Evolutionary conservation across 2,888 invertebrate genomes (phyloP), one percentile per base, ranked within the genome.

Genomic region (Pterobdella sp.): DNA sequence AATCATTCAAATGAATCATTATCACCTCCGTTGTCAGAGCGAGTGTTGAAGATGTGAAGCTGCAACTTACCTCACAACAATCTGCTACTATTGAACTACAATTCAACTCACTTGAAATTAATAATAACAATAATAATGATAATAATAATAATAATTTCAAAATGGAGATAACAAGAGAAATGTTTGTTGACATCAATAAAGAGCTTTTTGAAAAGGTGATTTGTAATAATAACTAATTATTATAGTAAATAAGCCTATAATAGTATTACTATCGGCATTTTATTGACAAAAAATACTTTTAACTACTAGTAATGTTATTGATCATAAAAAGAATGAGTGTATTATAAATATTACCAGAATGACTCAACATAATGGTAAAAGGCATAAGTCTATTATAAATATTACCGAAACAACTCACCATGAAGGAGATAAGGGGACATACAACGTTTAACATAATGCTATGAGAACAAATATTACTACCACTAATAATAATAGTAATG

Each of bases 151-250:
- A 65, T 29, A 65, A 76, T 4, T 82, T 80, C 73, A 74, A 74
- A 72, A 78, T 81, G 72, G 77, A 77, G 73, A 76, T 86, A 42
- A 81, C 82, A 10, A 78, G 85, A 70, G 77, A 79, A 1, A 79
- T 80, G 75, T 86, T 86, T 78, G 86, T 86, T 76, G 76, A 80
- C 26, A 73, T 86, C 22, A 86, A 86, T 77, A 78, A 77, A 32
- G 84, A 84, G 76, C 79, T 86, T 22, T 84, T 86, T 77, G 77
- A 79, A 31, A 82, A 83, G 74, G 83, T 86, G 64, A 14, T 42
- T 42, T 42, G 10, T 42, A 42, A 18, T 42, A 42, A 18, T 42
- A 42, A 42, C 42, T 18, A 42, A 14, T 42, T 42, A 42, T 42
- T 18, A 42, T 42, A 7, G 42, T 42, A n/a, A n/a, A n/a, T n/a